phyloP scores from a whole-genome alignment of 2,113 vertebrate species.

The Phasianus colchicus region DNA sequence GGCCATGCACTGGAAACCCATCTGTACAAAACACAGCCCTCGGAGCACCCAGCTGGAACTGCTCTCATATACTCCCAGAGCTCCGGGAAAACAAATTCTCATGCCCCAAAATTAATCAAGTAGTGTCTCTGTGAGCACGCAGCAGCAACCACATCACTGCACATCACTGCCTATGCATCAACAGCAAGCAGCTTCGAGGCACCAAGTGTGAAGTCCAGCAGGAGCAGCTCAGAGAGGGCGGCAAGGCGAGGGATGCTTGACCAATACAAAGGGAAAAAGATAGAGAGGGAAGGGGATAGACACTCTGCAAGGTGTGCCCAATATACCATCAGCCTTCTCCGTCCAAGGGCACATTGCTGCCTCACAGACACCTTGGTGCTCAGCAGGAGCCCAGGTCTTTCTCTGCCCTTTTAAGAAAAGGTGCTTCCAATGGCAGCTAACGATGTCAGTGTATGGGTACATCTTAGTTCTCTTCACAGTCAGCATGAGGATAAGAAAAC shows the following conservation, averaged over 20 bases:
- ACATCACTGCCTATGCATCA: fast-evolving
- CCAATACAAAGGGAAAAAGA: not conserved
- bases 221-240: not conserved
- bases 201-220: not conserved
- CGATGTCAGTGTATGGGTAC: not conserved
- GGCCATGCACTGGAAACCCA: not conserved
- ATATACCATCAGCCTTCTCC: not conserved
- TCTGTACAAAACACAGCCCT: not conserved
- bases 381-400: not conserved
- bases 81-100: not conserved
- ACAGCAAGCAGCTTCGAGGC: not conserved
- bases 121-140: not conserved
- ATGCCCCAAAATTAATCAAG: not conserved
- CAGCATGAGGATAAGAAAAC: not conserved
- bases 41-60: fast-evolving
- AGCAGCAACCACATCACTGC: not conserved
- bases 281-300: not conserved
- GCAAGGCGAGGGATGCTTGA: fast-evolving
- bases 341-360: not conserved
- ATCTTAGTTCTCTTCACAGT: not conserved
- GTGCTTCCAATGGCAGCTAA: not conserved
- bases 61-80: not conserved
- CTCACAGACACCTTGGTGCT: not conserved
- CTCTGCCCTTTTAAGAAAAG: not conserved
- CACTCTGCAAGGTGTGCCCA: not conserved